These are phyloP conservation scores for Formicarius rufipectus DNA, from an alignment of 2,113 vertebrate genomes.

Conservation along the genomic window DNA sequence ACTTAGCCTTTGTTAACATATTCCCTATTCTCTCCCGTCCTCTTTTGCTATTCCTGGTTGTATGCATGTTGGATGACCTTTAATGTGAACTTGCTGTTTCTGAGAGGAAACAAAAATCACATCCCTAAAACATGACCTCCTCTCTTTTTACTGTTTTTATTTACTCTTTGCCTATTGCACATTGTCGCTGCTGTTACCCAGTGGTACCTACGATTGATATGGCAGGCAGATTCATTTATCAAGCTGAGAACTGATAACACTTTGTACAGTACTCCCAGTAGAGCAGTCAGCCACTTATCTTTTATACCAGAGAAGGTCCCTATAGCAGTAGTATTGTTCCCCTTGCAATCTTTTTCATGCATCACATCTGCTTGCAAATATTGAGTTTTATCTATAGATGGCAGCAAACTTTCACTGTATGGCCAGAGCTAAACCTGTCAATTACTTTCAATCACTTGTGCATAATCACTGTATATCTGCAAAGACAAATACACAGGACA, in stretches of 20 bases:
- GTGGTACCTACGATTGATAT: not conserved
- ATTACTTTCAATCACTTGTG: slow-evolving; percentile 17
- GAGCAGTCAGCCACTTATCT: not conserved
- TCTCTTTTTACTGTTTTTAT: not conserved
- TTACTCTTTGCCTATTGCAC: not conserved
- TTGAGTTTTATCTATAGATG: slow-evolving; percentile 64
- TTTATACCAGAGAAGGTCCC: not conserved
- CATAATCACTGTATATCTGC: not conserved
- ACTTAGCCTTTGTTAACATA: not conserved
- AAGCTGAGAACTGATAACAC: not conserved
- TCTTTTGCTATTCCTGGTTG: not conserved
- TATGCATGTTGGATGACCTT: not conserved
- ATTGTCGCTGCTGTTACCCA: not conserved
- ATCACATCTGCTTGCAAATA: not conserved
- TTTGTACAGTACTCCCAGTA: not conserved
- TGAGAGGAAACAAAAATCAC: not conserved
- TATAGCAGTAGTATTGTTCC: not conserved
- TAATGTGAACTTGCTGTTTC: not conserved
- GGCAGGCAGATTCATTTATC: not conserved
- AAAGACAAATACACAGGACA: not conserved
- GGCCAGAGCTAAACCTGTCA: not conserved
- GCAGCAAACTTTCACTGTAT: slow-evolving; percentile 71
- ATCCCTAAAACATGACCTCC: not conserved
- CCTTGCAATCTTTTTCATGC: not conserved
- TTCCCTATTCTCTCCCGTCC: not conserved